Percentiles rank a stretch among this genome's conserved stretches.
phyloP scores from a whole-genome alignment of 2,797 vertebrate genomes.

The Ceryle rudis region DNA sequence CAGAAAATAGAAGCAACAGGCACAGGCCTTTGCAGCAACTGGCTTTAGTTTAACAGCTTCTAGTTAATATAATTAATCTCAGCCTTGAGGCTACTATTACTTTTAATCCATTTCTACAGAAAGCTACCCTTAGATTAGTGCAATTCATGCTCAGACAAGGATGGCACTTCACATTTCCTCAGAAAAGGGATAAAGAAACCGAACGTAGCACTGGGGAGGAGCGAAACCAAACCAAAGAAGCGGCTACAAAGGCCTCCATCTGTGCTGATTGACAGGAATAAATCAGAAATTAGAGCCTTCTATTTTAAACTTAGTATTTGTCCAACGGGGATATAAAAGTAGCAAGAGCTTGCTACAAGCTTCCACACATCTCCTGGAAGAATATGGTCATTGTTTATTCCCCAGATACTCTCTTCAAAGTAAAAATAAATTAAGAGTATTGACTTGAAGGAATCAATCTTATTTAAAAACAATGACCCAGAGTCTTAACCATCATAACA shows the following conservation, averaged over 20 bases:
- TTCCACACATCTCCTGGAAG: background rate
- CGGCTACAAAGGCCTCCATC: background rate
- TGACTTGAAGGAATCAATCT: background rate
- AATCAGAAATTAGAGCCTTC: background rate
- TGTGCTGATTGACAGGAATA: background rate
- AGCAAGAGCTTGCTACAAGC: background rate
- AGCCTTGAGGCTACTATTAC: background rate
- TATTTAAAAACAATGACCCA: background rate
- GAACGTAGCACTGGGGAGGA: background rate
- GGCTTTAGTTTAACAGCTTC: background rate
- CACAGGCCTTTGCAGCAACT: background rate
- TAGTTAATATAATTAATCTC: background rate
- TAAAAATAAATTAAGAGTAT: background rate
- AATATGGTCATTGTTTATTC: rapidly evolving
- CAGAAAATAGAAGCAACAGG: background rate
- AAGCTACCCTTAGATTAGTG: background rate
- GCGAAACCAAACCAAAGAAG: background rate
- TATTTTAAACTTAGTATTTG: background rate
- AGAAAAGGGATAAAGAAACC: background rate
- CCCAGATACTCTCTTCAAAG: background rate
- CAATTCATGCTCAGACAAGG: background rate
- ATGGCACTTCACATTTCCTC: background rate
- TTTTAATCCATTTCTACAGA: constrained; percentile 2
- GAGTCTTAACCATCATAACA: background rate
- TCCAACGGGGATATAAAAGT: background rate